Evolutionary conservation across 2,113 vertebrate genomes (phyloP).

Genomic region (Stomatorhinus ivindoensis): DNA sequence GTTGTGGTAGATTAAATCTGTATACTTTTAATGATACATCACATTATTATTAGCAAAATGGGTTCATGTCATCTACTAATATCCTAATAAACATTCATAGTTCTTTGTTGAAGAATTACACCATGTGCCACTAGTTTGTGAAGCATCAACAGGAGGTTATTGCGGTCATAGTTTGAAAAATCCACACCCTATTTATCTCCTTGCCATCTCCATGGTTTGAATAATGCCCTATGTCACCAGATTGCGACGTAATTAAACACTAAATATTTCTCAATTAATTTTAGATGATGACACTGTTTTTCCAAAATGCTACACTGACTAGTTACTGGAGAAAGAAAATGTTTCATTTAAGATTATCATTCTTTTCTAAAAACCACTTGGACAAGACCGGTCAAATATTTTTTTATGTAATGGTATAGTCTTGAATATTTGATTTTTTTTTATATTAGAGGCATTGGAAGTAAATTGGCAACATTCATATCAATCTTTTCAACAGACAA

Average conservation of each 20-base stretch:
- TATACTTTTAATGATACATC: neutral
- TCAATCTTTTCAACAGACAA: slow-evolving; percentile 29
- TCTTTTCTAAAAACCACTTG: neutral
- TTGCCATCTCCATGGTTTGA: slow-evolving; percentile 31
- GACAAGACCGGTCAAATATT: neutral
- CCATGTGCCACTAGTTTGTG: slow-evolving; percentile 24
- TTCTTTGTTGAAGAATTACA: slow-evolving; percentile 22
- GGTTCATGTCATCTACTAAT: neutral
- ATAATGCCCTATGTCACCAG: slow-evolving; percentile 34
- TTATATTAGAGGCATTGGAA: neutral
- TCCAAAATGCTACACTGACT: neutral
- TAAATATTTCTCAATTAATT: slow-evolving; percentile 22
- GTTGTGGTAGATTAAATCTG: neutral
- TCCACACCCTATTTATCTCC: slow-evolving; percentile 36
- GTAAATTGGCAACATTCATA: slow-evolving; percentile 35
- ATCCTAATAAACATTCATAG: neutral
- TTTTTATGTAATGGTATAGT: neutral
- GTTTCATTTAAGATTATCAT: neutral
- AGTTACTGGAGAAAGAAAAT: neutral
- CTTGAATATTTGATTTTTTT: neutral
- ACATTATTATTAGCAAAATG: neutral
- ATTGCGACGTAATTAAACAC: slow-evolving; percentile 34
- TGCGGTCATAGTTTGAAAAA: slow-evolving; percentile 39
- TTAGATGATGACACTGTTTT: neutral
- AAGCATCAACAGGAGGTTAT: slow-evolving; percentile 40